Base-by-base conservation (phyloP, 2,113 vertebrate genomes). In the Hymenochirus boettgeri region DNA sequence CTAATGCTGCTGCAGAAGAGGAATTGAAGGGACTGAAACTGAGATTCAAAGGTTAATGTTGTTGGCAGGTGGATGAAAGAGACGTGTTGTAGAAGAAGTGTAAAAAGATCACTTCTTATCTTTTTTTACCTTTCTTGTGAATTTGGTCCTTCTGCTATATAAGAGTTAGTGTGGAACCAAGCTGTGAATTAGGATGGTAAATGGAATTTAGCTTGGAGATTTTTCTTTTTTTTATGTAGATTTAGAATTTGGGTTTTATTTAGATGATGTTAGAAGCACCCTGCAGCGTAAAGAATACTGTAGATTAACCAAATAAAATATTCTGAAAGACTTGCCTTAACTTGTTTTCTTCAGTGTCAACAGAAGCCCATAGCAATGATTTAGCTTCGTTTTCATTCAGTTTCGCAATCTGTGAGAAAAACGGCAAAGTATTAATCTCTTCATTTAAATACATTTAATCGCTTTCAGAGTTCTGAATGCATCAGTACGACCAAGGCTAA, bases 31-130 rank as follows among this genome's bases (percentile, higher is more conserved):
- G 31, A 71, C 54, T 73, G 26, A 77, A 77, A 81, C 73, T 72
- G 71, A 76, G 72, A 75, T 74, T 78, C 73, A 75, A 75, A 77
- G 65, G 69, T 72, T 76, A 73, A 74, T 72, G 71, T 48, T 31
- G 45, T 75, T 71, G 61, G 45, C 61, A 75, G 71, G 39, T 52
- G 71, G 61, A 70, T 54, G 62, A 35, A 73, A 71, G 65, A 73
- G 57, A 12, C 65, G 57, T 74, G 47, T 55, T 62, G 27, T 15
- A 66, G 37, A 35, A 69, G 60, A 62, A 64, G 50, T 60, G 50
- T 31, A 65, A 73, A 35, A 54, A 45, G 1, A 59, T 23, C 70
- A 1, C 27, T 13, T 23, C 21, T 19, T 8, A 51, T 24, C 12
- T 51, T 11, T 13, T 46, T 46, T 51, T 51, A 22, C 18, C 18